phyloP scores from a whole-genome alignment of 2,113 vertebrate species.

The Coptodon bakossiorum region DNA sequence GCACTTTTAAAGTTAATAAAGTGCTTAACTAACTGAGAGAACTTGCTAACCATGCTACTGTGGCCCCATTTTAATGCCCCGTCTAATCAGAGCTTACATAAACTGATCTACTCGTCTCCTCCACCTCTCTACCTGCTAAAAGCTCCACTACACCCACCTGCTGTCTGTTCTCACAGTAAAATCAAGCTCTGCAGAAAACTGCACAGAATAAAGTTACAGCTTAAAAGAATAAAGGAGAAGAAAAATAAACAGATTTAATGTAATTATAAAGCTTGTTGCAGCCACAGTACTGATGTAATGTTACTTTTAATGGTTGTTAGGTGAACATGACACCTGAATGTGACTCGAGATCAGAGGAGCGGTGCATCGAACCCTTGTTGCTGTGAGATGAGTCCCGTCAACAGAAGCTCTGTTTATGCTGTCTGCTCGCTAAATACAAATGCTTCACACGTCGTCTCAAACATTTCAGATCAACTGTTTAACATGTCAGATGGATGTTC shows the following conservation, averaged over 20 bases:
- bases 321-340: rapidly evolving
- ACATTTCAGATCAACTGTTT: neutral
- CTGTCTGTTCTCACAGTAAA: neutral
- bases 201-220: neutral
- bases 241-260: neutral
- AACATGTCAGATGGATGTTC: rapidly evolving
- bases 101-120: neutral
- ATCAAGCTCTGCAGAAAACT: neutral
- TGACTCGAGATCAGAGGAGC: neutral
- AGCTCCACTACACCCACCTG: neutral
- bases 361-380: neutral
- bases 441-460: neutral
- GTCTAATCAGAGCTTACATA: neutral
- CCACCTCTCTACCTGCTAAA: neutral
- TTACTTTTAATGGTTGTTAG: neutral
- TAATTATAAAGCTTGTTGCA: neutral
- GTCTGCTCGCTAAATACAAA: neutral
- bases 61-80: neutral
- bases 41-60: neutral
- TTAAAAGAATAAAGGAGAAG: neutral
- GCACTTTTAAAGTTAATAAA: too few species aligned
- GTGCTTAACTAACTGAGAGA: too few species aligned
- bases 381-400: rapidly evolving
- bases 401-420: neutral
- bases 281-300: neutral